Percentiles rank a stretch among this genome's conserved stretches.
These are phyloP conservation scores for Pseudopipra pipra DNA, from an alignment of 2,113 vertebrate species.

Conservation along the genomic window DNA sequence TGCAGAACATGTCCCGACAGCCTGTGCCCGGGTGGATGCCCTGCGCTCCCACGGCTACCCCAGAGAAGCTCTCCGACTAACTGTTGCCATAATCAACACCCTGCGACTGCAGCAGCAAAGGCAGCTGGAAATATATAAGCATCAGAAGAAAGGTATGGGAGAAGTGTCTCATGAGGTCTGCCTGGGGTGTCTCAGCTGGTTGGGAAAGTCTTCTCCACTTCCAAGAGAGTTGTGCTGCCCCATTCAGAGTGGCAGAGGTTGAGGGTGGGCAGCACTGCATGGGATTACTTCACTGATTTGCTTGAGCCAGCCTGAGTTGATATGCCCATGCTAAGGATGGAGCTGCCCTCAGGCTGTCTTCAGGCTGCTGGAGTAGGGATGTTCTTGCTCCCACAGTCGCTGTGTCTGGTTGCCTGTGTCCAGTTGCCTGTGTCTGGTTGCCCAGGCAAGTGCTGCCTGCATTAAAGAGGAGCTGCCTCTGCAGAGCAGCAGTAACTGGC, in stretches of 20 bases:
- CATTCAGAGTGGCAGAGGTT: not conserved
- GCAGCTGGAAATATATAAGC: slow-evolving; percentile 97
- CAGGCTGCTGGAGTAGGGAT: not conserved
- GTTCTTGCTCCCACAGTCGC: not conserved
- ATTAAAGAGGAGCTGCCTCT: not conserved
- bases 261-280: rapidly evolving
- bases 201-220: not conserved
- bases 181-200: not conserved
- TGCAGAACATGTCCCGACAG: slow-evolving; percentile 94
- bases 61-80: slow-evolving; percentile 93
- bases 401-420: not conserved
- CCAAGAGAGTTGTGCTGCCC: not conserved
- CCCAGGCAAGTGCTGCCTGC: not conserved
- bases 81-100: slow-evolving; percentile 96
- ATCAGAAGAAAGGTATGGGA: slow-evolving; percentile 95
- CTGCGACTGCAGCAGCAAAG: slow-evolving; percentile 93
- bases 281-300: not conserved
- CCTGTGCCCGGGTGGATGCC: slow-evolving; percentile 95
- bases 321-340: not conserved
- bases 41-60: slow-evolving; percentile 96
- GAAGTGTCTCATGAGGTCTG: not conserved
- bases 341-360: not conserved
- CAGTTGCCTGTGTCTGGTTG: not conserved
- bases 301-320: not conserved
- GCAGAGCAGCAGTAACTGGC: not conserved